Evolutionary conservation across 2,113 vertebrate genomes (phyloP).

Genomic region (Cygnus atratus): DNA sequence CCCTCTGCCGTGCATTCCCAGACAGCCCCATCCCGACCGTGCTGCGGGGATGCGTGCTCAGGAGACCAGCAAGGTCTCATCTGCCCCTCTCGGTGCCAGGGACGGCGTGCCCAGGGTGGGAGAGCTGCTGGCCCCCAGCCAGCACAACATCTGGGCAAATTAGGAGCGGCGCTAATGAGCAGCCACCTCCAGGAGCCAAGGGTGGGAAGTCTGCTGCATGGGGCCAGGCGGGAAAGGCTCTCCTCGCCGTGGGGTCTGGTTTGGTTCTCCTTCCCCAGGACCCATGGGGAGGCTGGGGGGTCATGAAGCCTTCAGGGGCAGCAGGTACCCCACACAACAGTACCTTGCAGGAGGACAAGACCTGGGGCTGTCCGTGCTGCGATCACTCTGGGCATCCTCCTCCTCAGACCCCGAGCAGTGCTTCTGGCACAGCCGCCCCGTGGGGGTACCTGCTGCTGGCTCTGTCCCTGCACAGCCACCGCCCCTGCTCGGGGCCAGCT

Average conservation of each 20-base stretch:
- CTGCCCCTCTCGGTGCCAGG: too few relatives aligned
- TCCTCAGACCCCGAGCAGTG: not conserved
- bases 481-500: not conserved
- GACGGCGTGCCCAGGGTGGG: accelerated
- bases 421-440: not conserved
- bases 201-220: not conserved
- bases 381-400: accelerated
- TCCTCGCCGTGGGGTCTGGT: not conserved
- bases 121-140: not conserved
- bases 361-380: not conserved
- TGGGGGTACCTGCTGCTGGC: not conserved
- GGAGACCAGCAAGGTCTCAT: too few relatives aligned
- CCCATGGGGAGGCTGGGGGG: too few relatives aligned
- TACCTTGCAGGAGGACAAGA: accelerated
- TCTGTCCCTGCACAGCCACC: not conserved
- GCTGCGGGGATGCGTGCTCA: too few relatives aligned
- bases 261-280: not conserved
- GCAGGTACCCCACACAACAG: too few relatives aligned
- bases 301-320: not conserved
- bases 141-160: not conserved
- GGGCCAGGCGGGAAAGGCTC: too few relatives aligned
- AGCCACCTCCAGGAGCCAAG: too few relatives aligned
- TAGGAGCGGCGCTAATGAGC: not conserved
- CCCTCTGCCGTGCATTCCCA: too few relatives aligned
- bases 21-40: accelerated